These are phyloP conservation scores for Drosophila gunungcola DNA, from an alignment of 1,140 invertebrate genomes.

Conservation along the genomic window DNA sequence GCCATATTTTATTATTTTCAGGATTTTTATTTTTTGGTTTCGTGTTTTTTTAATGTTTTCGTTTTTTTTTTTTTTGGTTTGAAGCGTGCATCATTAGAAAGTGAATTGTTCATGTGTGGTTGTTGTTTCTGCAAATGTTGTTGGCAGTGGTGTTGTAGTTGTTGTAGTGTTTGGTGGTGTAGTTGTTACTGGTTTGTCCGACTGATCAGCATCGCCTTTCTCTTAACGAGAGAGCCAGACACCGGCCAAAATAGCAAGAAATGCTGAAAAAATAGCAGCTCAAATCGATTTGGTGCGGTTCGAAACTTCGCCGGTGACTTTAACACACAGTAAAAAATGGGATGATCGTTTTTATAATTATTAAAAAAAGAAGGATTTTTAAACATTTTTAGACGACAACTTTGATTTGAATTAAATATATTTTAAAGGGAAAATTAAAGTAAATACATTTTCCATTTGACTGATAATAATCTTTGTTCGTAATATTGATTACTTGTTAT, in stretches of 20 bases:
- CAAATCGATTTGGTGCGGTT: constrained; percentile 53
- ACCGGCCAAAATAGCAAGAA: constrained; percentile 19
- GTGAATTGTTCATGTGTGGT: constrained; percentile 42
- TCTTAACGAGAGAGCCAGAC: constrained; percentile 43
- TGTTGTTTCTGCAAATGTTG: not conserved
- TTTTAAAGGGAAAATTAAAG: too few species aligned
- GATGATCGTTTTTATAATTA: too few species aligned
- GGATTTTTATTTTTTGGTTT: constrained; percentile 19
- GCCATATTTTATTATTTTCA: constrained; percentile 33
- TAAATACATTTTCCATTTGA: too few species aligned
- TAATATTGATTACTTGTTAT: too few species aligned
- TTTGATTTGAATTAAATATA: too few species aligned
- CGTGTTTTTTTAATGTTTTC: not conserved
- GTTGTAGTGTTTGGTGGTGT: constrained; percentile 4
- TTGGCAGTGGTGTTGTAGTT: not conserved
- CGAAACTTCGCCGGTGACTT: constrained; percentile 12
- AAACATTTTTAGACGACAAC: too few species aligned
- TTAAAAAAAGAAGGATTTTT: too few species aligned
- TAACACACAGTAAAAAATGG: not conserved
- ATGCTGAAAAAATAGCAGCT: constrained; percentile 42
- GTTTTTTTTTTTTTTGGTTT: constrained; percentile 7
- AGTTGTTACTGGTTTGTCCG: constrained; percentile 27
- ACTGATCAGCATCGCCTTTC: constrained; percentile 51
- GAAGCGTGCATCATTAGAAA: constrained; percentile 49
- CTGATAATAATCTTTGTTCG: too few species aligned